Evolutionary conservation across 1,140 invertebrate species (phyloP).

Genomic region (Apis dorsata): DNA sequence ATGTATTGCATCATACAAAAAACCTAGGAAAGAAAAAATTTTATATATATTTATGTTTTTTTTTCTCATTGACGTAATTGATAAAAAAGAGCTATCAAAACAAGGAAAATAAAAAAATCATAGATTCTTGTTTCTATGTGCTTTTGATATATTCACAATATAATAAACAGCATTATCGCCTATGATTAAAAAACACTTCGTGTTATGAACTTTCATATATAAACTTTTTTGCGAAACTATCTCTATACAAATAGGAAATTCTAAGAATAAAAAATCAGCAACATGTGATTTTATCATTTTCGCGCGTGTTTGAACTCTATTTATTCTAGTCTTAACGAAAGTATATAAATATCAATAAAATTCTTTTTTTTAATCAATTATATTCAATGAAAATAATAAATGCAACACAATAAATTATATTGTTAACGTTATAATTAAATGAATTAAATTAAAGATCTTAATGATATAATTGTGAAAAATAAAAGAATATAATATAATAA

Average conservation of each 20-base stretch:
- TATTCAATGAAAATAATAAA: too few species aligned
- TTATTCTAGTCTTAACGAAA: background rate
- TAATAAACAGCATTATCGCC: conserved; percentile 36
- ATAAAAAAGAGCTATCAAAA: background rate
- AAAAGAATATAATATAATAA: background rate
- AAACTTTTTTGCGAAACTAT: background rate
- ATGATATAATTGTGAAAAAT: conserved; percentile 15
- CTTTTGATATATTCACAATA: background rate
- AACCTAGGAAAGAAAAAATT: background rate
- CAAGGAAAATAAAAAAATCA: background rate
- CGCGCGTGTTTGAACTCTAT: too few species aligned
- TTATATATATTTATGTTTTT: background rate
- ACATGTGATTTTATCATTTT: background rate
- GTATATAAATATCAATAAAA: background rate
- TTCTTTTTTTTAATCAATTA: background rate
- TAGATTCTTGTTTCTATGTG: background rate
- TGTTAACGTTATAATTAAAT: background rate
- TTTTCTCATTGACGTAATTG: background rate
- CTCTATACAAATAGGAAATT: background rate
- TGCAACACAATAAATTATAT: background rate
- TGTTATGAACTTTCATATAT: background rate
- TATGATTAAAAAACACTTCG: background rate
- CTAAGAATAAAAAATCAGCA: background rate
- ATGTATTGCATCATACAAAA: background rate
- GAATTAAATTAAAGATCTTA: background rate